Evolutionary conservation across 1,140 invertebrate species (phyloP), one percentile per base, ranked within the genome.

Genomic region (Meloidogyne chitwoodi): DNA sequence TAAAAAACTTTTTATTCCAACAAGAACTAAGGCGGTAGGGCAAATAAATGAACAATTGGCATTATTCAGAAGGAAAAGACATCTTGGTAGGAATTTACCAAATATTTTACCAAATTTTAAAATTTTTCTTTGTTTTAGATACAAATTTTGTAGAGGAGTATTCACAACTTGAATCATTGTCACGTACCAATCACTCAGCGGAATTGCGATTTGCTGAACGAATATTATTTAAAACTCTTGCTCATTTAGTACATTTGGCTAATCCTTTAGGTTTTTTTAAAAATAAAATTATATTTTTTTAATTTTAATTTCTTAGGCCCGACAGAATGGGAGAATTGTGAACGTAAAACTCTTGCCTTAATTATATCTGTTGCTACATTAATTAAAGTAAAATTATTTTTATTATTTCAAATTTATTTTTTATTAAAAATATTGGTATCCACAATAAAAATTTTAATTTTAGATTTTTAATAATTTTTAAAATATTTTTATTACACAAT

Each of bases 31-130:
- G 81, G 93, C 94, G 16, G 93, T 93, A 87, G 93, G 94, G 78
- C 92, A 94, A 84, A 89, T 96, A 34, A 92, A 92, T 75, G 92
- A 92, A 83, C 93, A 94, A 84, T 89, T 97, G 31, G 91, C 91
- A 62, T 93, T 95, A 88, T 96, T 96, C 89, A 92, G 94, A 85
- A 91, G 91, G 67, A 95, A 95, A 88, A 88, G 92, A 56, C 92
- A 93, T 41, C 87, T 76, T 24, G 61, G 76, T 64, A 76, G 24
- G 44, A 63, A 77, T 34, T 34, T 48, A 19, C 4, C 11, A 41
- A 12, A 19, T 16, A 19, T 56, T 56, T 5, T n/a, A n/a, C n/a
- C n/a, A 56, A 14, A 56, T 56, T 16, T 56, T 8, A n/a, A 14
- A n/a, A 16, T n/a, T 6, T n/a, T 14, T 14, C n/a, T 48, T 19